Conservation (phyloP, 2,888 invertebrate genomes). For the Tipula unca region DNA sequence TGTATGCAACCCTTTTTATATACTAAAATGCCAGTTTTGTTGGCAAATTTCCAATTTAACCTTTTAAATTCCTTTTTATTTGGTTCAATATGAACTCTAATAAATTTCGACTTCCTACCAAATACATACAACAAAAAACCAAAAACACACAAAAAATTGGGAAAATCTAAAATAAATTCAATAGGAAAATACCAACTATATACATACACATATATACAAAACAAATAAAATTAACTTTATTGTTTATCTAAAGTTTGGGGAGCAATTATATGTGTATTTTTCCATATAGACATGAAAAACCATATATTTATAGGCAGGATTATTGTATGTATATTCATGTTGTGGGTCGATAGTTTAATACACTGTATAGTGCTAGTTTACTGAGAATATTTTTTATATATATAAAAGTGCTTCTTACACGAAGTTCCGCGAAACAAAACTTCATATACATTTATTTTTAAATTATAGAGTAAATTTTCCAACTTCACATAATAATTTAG, state of each 20-base stretch:
- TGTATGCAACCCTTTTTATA: background rate
- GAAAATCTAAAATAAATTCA: background rate
- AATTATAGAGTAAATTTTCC: background rate
- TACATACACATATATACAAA: background rate
- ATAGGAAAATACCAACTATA: background rate
- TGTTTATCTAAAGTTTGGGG: constrained; percentile 14
- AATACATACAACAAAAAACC: background rate
- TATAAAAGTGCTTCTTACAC: background rate
- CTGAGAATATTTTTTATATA: background rate
- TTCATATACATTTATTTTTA: no score
- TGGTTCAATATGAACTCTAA: background rate
- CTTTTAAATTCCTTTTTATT: constrained; percentile 9
- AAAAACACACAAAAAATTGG: background rate
- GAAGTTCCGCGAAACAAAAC: background rate
- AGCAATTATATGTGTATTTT: background rate
- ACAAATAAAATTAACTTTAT: constrained; percentile 8
- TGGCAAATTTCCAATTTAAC: constrained; percentile 14
- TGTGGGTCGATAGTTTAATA: background rate
- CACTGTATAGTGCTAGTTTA: background rate
- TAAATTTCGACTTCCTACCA: background rate
- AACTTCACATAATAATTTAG: no score
- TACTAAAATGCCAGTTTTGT: background rate
- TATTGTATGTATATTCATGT: background rate
- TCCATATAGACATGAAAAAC: background rate
- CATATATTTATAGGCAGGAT: background rate